Conservation (phyloP, 2,113 vertebrate species). For the Pseudonaja textilis region DNA sequence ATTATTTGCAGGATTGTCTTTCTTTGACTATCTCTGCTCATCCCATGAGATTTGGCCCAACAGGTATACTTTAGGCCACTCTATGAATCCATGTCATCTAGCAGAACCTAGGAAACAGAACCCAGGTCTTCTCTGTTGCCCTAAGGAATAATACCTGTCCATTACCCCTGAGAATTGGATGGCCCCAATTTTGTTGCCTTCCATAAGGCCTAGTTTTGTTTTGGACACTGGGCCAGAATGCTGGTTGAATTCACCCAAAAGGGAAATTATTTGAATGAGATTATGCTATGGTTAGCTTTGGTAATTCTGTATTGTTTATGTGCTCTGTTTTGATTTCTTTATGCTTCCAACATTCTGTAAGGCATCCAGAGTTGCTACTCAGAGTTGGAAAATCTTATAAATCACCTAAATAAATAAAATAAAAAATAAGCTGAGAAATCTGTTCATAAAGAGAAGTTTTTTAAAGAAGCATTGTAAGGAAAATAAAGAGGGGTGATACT, state of each 20-base stretch:
- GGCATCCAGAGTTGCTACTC: neutral
- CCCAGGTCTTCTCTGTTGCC: no score
- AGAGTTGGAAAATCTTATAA: neutral
- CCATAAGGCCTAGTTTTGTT: neutral
- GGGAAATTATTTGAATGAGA: neutral
- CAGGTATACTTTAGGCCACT: neutral
- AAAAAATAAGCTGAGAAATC: neutral
- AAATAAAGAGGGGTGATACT: neutral
- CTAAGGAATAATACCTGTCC: no score
- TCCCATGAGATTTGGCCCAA: neutral
- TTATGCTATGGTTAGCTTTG: neutral
- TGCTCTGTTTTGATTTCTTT: neutral
- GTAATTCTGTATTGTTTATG: neutral
- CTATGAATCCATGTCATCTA: neutral
- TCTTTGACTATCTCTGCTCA: neutral
- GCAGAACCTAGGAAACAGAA: neutral
- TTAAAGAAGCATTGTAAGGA: neutral
- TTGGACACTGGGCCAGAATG: neutral
- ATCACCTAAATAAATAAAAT: neutral
- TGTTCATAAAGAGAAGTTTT: neutral
- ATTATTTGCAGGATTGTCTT: neutral
- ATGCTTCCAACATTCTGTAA: neutral
- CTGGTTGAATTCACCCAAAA: neutral
- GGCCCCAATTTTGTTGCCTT: neutral
- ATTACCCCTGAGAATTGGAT: neutral